Evolutionary conservation across 2,888 invertebrate genomes (phyloP).

Genomic region (Eupithecia subfuscata): DNA sequence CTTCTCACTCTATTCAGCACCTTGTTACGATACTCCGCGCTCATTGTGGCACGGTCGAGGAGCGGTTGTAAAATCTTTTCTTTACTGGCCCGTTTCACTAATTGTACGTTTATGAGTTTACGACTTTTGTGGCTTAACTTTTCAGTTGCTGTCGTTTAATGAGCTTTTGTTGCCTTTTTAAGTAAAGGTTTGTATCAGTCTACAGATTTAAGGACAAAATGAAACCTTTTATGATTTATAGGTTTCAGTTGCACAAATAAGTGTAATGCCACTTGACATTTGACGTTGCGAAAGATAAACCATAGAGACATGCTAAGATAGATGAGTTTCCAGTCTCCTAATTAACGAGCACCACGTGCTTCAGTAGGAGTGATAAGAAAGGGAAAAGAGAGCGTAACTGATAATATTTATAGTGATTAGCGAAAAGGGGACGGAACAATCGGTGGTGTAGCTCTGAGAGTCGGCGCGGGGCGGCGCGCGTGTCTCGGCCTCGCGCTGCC

Average conservation of each 20-base stretch:
- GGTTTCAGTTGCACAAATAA: conserved; percentile 19
- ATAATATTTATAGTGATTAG: conserved; percentile 84
- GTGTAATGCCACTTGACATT: conserved; percentile 33
- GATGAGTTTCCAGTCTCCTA: conserved; percentile 22
- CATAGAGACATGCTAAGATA: conserved; percentile 9
- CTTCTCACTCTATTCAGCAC: conserved; percentile 85
- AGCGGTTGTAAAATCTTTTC: conserved; percentile 84
- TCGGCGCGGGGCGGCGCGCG: conserved; percentile 85
- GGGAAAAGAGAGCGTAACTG: conserved; percentile 79
- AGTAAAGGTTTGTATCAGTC: conserved; percentile 20
- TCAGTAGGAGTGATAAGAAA: conserved; percentile 76
- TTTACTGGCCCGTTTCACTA: conserved; percentile 83
- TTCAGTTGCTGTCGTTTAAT: conserved; percentile 75
- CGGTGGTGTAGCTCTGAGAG: conserved; percentile 67
- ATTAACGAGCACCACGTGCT: conserved; percentile 64
- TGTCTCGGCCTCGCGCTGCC: conserved; percentile 78
- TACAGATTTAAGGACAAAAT: conserved; percentile 10
- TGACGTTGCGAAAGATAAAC: not conserved
- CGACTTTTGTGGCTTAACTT: conserved; percentile 80
- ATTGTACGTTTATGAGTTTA: conserved; percentile 84
- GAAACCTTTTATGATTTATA: conserved; percentile 19
- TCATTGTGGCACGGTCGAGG: conserved; percentile 81
- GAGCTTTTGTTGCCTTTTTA: conserved; percentile 70
- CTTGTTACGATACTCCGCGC: conserved; percentile 84
- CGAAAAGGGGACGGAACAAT: conserved; percentile 84